phyloP scores from a whole-genome alignment of 2,113 vertebrate genomes.

The Actinemys pallida region DNA sequence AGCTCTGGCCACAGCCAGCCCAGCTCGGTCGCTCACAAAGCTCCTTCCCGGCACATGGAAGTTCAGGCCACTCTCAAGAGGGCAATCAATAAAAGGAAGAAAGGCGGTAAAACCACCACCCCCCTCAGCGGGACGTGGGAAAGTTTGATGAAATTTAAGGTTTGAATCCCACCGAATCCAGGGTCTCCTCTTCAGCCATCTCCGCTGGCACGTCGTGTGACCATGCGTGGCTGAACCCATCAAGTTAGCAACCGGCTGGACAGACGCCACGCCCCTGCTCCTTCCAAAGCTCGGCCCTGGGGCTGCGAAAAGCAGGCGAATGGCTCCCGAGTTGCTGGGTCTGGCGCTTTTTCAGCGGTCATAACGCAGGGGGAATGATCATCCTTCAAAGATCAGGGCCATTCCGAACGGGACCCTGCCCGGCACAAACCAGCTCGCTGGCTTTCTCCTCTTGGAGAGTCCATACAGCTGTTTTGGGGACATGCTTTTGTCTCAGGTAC shows the following conservation, averaged over 20 bases:
- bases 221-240: conserved; percentile 81
- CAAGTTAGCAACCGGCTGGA: conserved; percentile 76
- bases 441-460: no score
- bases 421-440: not conserved
- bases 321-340: not conserved
- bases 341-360: not conserved
- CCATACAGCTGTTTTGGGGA: no score
- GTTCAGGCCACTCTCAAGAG: conserved; percentile 26
- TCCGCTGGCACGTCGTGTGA: conserved; percentile 82
- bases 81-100: not conserved
- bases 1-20: conserved; percentile 69
- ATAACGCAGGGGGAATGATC: no score
- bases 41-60: conserved; percentile 64
- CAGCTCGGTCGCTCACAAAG: conserved; percentile 65
- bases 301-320: not conserved
- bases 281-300: not conserved
- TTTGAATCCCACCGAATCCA: conserved; percentile 68
- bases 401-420: no score
- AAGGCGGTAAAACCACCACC: not conserved
- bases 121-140: not conserved
- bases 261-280: conserved; percentile 79
- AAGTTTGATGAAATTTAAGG: conserved; percentile 42
- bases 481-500: no score
- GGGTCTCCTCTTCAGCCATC: conserved; percentile 82
- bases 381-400: not conserved